Percentiles rank a stretch among this genome's conserved stretches.
Conservation (phyloP, 2,797 vertebrate genomes). For the Sebastes wilsoni region DNA sequence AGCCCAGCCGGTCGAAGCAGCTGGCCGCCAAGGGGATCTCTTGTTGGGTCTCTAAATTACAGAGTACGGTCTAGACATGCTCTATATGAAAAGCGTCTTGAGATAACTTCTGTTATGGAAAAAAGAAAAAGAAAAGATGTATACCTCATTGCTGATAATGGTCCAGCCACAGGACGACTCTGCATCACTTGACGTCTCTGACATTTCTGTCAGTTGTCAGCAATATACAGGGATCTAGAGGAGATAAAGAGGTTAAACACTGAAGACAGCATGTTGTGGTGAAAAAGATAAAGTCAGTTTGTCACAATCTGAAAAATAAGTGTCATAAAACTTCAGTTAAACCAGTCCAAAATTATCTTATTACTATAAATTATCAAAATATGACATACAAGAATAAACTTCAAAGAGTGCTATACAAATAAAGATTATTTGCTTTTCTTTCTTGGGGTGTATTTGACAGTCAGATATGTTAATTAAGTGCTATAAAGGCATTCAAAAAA, state of each 20-base stretch:
- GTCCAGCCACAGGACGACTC: conserved; percentile 98
- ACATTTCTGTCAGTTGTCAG: conserved; percentile 78
- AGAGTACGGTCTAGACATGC: no score
- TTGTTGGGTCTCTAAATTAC: no score
- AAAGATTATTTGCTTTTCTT: not conserved
- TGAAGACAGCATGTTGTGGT: not conserved
- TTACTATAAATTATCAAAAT: not conserved
- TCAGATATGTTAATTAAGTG: not conserved
- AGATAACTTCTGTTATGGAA: not conserved
- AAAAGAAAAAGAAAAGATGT: not conserved
- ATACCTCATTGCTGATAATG: conserved; percentile 95
- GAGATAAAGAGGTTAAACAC: not conserved
- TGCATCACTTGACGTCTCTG: conserved; percentile 93
- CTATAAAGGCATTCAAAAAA: not conserved
- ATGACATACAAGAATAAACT: not conserved
- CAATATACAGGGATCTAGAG: conserved; percentile 9
- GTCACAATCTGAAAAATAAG: not conserved
- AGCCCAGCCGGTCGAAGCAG: no score
- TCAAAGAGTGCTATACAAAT: not conserved
- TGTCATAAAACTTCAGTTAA: not conserved
- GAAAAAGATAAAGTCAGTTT: not conserved
- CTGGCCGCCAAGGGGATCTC: no score
- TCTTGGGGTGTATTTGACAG: not conserved
- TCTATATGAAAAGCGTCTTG: no score
- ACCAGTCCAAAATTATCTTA: not conserved